phyloP scores from a whole-genome alignment of 2,113 vertebrate genomes.

The Piprites chloris region DNA sequence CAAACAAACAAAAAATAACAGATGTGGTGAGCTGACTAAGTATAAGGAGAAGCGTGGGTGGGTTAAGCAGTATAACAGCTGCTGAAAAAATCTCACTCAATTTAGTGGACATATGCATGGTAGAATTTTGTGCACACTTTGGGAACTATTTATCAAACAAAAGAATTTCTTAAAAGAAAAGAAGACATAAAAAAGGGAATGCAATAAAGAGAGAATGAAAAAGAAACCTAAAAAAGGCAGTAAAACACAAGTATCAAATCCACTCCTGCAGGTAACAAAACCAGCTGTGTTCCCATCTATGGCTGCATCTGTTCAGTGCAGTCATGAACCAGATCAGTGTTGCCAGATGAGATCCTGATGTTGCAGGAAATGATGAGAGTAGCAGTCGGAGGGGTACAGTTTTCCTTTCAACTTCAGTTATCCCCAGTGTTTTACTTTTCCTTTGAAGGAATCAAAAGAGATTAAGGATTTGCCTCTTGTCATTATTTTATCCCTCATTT shows the following conservation, averaged over 20 bases:
- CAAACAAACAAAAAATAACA: background rate
- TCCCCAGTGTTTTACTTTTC: background rate
- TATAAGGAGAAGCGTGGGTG: background rate
- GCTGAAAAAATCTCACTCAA: background rate
- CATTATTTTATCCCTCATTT: background rate
- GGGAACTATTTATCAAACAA: background rate
- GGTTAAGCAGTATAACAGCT: background rate
- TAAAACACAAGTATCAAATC: background rate
- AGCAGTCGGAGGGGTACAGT: background rate
- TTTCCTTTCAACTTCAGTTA: background rate
- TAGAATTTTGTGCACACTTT: background rate
- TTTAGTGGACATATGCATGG: fast-evolving
- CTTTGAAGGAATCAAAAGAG: background rate
- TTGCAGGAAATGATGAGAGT: background rate
- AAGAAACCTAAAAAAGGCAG: background rate
- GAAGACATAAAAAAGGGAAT: background rate
- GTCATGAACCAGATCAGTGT: background rate
- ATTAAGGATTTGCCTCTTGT: background rate
- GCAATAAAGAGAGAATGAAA: background rate
- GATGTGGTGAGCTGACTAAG: background rate
- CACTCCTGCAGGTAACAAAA: background rate
- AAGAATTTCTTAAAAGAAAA: background rate
- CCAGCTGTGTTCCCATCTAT: background rate
- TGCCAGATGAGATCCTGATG: background rate
- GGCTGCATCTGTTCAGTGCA: background rate